Conservation (phyloP, 2,113 vertebrate species). For the Lonchura striata region DNA sequence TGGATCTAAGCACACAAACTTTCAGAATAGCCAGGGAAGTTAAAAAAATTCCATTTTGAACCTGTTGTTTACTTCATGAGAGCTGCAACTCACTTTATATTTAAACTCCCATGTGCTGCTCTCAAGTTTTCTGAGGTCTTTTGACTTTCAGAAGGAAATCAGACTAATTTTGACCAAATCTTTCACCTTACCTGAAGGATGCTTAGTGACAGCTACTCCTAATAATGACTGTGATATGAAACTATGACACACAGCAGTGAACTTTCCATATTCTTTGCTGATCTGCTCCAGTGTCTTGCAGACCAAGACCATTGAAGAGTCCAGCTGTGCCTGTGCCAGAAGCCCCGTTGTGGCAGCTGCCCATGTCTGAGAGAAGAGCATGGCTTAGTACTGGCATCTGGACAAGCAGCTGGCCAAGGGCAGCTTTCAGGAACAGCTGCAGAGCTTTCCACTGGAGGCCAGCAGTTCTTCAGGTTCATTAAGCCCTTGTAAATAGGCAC, state of each 20-base stretch:
- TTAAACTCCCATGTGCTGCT: neutral
- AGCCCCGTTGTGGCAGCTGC: neutral
- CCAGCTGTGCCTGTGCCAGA: neutral
- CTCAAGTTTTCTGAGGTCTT: neutral
- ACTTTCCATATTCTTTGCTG: neutral
- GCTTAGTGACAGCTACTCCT: neutral
- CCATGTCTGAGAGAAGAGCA: fast-evolving
- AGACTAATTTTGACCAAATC: neutral
- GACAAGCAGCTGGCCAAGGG: neutral
- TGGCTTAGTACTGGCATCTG: neutral
- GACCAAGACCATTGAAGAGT: neutral
- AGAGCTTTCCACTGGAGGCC: neutral
- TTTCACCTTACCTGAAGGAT: neutral
- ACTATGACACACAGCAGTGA: neutral
- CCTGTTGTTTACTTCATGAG: neutral
- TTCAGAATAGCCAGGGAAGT: neutral
- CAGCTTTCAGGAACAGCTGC: neutral
- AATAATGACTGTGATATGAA: neutral
- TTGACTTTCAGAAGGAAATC: neutral
- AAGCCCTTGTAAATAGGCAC: neutral
- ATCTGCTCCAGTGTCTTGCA: neutral
- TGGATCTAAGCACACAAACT: neutral
- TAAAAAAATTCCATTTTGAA: neutral
- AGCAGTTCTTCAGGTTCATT: neutral
- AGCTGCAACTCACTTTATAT: neutral